Evolutionary conservation across 2,797 vertebrate species (phyloP).

Genomic region (Cuniculus paca): DNA sequence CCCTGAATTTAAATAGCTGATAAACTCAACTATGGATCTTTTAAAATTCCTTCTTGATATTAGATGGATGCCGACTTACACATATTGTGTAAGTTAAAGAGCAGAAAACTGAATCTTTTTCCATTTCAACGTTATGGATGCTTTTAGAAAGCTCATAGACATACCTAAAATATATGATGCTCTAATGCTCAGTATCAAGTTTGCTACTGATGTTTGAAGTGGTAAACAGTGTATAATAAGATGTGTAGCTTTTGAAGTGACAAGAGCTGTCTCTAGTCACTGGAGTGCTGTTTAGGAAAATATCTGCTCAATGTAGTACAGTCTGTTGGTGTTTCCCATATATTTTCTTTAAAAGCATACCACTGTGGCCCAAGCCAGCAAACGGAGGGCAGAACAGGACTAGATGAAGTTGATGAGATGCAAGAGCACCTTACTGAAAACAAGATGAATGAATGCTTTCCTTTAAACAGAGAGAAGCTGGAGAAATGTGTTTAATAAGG

Average conservation of each 20-base stretch:
- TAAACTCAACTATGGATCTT: constrained; percentile 51
- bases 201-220: constrained; percentile 53
- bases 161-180: constrained; percentile 63
- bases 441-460: not conserved
- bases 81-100: constrained; percentile 22
- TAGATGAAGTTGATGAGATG: not conserved
- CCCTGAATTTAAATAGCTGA: constrained; percentile 43
- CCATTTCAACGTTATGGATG: constrained; percentile 53
- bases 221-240: constrained; percentile 65
- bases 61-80: constrained; percentile 7
- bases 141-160: constrained; percentile 60
- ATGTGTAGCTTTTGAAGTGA: constrained; percentile 51
- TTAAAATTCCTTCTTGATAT: constrained; percentile 62
- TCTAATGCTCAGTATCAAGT: constrained; percentile 55
- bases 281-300: constrained; percentile 68
- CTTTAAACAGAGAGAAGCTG: not conserved
- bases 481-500: not conserved
- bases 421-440: not conserved
- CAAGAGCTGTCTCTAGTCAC: constrained; percentile 51
- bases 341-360: constrained; percentile 52
- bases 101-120: constrained; percentile 52
- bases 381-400: not conserved
- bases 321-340: constrained; percentile 30
- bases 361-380: not conserved
- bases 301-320: constrained; percentile 30